These are phyloP conservation scores for Odontomachus brunneus DNA, from an alignment of 1,140 invertebrate species.

Conservation along the genomic window DNA sequence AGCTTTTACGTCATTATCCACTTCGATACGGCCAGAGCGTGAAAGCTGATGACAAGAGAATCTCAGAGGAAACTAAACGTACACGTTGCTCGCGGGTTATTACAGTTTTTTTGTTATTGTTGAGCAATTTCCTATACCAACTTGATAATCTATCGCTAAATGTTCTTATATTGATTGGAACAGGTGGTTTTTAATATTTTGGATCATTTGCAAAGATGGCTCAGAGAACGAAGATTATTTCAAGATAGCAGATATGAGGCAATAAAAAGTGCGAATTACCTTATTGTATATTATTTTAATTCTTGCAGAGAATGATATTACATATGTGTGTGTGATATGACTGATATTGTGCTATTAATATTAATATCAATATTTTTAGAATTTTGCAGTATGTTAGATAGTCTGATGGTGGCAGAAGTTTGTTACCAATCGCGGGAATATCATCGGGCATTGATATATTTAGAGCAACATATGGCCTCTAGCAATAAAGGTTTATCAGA, in stretches of 20 bases:
- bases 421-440: slow-evolving; percentile 91
- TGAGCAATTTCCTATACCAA: neutral
- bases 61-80: slow-evolving; percentile 82
- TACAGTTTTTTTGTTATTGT: neutral
- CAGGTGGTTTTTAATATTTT: slow-evolving; percentile 89
- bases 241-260: slow-evolving; percentile 78
- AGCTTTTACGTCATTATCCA: slow-evolving; percentile 77
- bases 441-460: slow-evolving; percentile 90
- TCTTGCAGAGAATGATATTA: slow-evolving; percentile 5
- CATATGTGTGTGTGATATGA: neutral
- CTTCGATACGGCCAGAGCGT: slow-evolving; percentile 71
- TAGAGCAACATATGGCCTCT: slow-evolving; percentile 90
- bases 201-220: slow-evolving; percentile 91
- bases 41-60: slow-evolving; percentile 71
- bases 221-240: slow-evolving; percentile 87
- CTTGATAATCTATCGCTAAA: slow-evolving; percentile 5
- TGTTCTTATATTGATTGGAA: slow-evolving; percentile 34
- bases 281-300: slow-evolving; percentile 5
- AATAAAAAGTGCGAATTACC: slow-evolving; percentile 70
- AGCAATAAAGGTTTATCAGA: slow-evolving; percentile 87
- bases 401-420: slow-evolving; percentile 88
- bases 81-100: slow-evolving; percentile 81
- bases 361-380: slow-evolving; percentile 78
- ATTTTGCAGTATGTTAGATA: slow-evolving; percentile 88
- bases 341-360: slow-evolving; percentile 34